Base-by-base conservation (phyloP, 2,888 invertebrate species). In the Phytoseiulus persimilis region DNA sequence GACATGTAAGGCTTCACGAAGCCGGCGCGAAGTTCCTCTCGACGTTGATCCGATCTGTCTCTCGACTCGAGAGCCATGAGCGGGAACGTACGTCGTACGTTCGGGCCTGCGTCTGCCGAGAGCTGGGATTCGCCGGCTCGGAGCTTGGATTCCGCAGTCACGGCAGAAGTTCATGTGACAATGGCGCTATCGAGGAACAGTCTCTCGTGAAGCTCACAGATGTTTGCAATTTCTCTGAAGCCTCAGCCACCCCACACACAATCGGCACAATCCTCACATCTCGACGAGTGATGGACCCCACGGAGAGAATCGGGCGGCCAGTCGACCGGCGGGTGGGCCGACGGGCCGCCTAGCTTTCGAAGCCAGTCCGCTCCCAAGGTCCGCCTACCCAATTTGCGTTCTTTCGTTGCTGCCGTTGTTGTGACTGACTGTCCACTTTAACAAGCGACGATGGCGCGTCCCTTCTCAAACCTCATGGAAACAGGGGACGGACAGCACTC, bases 381-480 rank as follows among this genome's bases (percentile, higher is more conserved):
- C 65, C 65, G 65, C 65, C 65, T 65, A 65, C 65, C 65, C 65
- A 65, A 65, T 65, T 65, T 65, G 65, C 65, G 65, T 65, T 65
- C 65, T 65, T 65, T 28, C 23, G 65, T 23, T 65, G 65, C 65
- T 65, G 65, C 65, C 18, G 65, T 65, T 65, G 65, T 65, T 65
- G 65, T 65, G 65, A 65, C 65, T 65, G 65, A 65, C 65, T 65
- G 65, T 65, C 65, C 65, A 65, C 28, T 65, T 65, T 65, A 65
- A 65, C 23, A 28, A 18, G 65, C 65, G 65, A 65, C 65, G 28
- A 65, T 65, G 65, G 65, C 65, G 28, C 14, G 23, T 65, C 65
- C 28, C 65, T 2, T 23, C 65, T 65, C 23, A 65, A 65, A 65
- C 18, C 65, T 14, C 65, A 18, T 28, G 18, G 65, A 65, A 65